phyloP scores from a whole-genome alignment of 2,113 vertebrate genomes.

The Scomber scombrus region DNA sequence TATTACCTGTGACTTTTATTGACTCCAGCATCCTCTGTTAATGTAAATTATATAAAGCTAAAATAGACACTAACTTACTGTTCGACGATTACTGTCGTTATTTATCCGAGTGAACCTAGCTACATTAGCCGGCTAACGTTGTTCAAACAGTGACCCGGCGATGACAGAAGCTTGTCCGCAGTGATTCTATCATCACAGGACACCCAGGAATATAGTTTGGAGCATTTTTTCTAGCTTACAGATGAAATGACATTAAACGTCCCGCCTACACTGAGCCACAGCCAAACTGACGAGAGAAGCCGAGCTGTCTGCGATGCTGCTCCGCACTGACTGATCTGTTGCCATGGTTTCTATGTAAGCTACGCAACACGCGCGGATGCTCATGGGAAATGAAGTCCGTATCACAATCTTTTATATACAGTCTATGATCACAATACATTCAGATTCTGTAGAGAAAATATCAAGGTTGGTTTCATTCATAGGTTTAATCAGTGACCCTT shows the following conservation, averaged over 20 bases:
- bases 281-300: neutral
- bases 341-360: slow-evolving; percentile 45
- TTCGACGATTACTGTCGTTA: neutral
- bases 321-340: slow-evolving; percentile 38
- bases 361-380: neutral
- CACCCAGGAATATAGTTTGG: neutral
- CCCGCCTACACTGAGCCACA: slow-evolving; percentile 4
- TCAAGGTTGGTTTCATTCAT: too few species aligned
- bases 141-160: neutral
- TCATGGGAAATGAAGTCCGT: slow-evolving; percentile 62
- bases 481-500: too few species aligned
- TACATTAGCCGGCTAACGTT: slow-evolving; percentile 21
- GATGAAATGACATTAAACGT: neutral
- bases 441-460: too few species aligned
- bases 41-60: neutral
- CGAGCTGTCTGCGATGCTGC: neutral
- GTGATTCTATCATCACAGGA: neutral
- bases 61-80: neutral
- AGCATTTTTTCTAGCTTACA: neutral
- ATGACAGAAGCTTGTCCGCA: neutral
- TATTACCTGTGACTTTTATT: slow-evolving; percentile 81
- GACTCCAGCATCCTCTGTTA: slow-evolving; percentile 76
- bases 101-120: slow-evolving; percentile 7
- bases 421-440: too few species aligned
- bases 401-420: too few species aligned